Evolutionary conservation across 2,888 invertebrate species (phyloP), one percentile per base, ranked within the genome.

Genomic region (Patella pellucida): DNA sequence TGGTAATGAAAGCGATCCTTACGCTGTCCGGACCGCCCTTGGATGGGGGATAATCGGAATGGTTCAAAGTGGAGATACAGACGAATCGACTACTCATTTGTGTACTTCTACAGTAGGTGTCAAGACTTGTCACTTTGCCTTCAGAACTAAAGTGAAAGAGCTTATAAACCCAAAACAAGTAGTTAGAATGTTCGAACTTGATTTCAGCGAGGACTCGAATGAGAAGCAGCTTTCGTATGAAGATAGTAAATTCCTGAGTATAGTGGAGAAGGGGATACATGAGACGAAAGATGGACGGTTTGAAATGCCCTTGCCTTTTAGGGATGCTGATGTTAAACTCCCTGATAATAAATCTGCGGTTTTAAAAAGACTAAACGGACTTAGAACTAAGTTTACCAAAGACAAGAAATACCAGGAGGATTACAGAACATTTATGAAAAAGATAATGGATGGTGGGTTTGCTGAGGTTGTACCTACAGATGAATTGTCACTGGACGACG

Each of bases 241-340:
- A 51, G 73, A 73, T 68, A 72, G 31, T n/a, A 73, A 73, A 15
- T 73, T 73, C 23, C 62, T 62, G 4, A 19, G 31, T 9, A 73
- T 23, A 5, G 67, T 73, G 11, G 51, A n/a, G 16, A 27, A 16
- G 27, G 67, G 68, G n/a, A 51, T 73, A 7, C 62, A 68, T 16
- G 12, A 15, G 9, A 27, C 31, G 50, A 56, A 31, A 19, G 67
- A 31, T 67, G 73, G 19, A 5, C 14, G 50, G 41, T 51, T 50
- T 51, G 62, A 68, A 3, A 50, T 67, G 73, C 67, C 67, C n/a
- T 50, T 73, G 5, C 52, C 69, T 23, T 74, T 69, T 5, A 52
- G 52, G 52, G 52, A 73, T 16, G 52, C 69, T 16, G 51, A 73
- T 41, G 54, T 69, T 16, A 67, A 70, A 69, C n/a, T n/a, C n/a